Conservation (phyloP, 2,888 invertebrate genomes). For the Dryococelus australis region DNA sequence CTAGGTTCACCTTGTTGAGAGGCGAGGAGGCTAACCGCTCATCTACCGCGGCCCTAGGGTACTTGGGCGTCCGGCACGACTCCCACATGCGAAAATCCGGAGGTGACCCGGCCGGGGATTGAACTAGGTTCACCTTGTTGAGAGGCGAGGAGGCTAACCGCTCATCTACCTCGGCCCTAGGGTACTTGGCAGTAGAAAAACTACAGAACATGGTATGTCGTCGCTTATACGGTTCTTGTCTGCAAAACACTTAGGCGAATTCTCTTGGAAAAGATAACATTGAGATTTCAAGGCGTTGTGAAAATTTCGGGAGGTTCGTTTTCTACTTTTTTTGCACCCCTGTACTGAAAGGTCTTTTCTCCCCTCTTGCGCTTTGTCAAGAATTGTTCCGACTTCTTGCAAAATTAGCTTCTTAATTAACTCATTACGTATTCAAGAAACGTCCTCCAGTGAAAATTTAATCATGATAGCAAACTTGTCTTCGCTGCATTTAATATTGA, state of each 20-base stretch:
- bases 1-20: too few relatives aligned
- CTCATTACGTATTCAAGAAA: neutral
- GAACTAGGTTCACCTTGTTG: too few relatives aligned
- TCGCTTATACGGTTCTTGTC: neutral
- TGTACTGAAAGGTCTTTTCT: neutral
- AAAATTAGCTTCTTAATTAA: constrained; percentile 16
- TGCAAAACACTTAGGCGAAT: neutral
- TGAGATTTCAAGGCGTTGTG: neutral
- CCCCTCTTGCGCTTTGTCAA: neutral
- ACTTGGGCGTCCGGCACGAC: too few relatives aligned
- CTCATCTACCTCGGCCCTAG: too few relatives aligned
- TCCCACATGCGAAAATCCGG: too few relatives aligned
- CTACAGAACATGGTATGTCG: too few relatives aligned
- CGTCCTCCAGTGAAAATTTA: neutral
- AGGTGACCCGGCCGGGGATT: too few relatives aligned
- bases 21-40: too few relatives aligned
- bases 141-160: too few relatives aligned
- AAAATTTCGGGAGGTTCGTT: neutral
- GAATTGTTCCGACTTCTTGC: constrained; percentile 1
- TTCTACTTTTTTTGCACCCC: neutral
- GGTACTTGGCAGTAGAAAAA: too few relatives aligned
- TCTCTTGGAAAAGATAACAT: neutral
- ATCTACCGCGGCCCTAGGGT: too few relatives aligned
- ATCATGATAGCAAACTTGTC: constrained; percentile 10
- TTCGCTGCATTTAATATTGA: constrained; percentile 16